These are phyloP conservation scores for Ceyx cyanopectus DNA, from an alignment of 2,113 vertebrate species.

Conservation along the genomic window DNA sequence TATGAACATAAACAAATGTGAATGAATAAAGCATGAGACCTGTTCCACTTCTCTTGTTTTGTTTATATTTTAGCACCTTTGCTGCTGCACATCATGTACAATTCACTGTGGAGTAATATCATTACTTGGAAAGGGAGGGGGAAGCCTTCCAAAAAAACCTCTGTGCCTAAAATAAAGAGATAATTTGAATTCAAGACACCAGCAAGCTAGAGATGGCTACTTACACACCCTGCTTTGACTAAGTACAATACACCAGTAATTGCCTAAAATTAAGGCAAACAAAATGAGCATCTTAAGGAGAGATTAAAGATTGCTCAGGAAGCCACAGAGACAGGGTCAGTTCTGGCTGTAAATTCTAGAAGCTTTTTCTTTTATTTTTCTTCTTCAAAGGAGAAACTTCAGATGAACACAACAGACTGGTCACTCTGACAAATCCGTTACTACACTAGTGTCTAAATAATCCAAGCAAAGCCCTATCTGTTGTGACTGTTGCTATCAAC, in stretches of 20 bases:
- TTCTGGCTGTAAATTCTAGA: not conserved
- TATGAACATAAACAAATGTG: constrained; percentile 31
- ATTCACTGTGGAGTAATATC: not conserved
- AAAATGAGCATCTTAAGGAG: not conserved
- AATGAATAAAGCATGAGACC: constrained; percentile 53
- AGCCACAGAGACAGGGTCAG: not conserved
- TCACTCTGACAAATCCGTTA: not conserved
- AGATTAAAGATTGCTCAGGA: not conserved
- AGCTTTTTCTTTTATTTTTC: constrained; percentile 3
- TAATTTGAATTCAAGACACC: not conserved
- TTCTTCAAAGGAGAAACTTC: not conserved
- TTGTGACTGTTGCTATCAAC: constrained; percentile 57
- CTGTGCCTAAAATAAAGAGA: not conserved
- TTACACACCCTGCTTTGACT: not conserved
- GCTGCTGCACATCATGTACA: not conserved
- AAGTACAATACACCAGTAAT: not conserved
- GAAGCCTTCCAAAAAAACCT: not conserved
- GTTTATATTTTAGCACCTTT: not conserved
- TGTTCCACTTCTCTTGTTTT: not conserved
- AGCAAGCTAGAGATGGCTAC: not conserved
- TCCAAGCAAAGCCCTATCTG: constrained; percentile 26
- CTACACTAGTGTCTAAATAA: not conserved
- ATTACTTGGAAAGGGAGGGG: not conserved
- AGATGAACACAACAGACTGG: not conserved
- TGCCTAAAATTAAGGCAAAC: not conserved